A percentile compares a stretch with the other conserved stretches of the same genome.
These are phyloP conservation scores for Tapirus indicus DNA, from an alignment of 2,797 vertebrate genomes.

Conservation along the genomic window DNA sequence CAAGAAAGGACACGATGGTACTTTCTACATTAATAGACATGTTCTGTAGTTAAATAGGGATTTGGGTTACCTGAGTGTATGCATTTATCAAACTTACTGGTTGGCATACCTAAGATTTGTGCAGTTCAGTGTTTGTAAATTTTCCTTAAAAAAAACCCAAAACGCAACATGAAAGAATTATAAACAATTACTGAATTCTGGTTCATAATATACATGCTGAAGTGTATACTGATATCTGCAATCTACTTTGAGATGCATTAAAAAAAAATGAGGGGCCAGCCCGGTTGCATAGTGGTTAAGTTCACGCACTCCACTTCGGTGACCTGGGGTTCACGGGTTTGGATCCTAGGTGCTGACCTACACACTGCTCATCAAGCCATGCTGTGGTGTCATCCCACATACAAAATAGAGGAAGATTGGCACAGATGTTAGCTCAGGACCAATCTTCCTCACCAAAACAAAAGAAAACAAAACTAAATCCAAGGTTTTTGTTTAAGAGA, in stretches of 20 bases:
- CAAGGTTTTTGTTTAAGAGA: constrained; percentile 32
- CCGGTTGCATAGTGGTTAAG: too few species aligned
- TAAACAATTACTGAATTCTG: neutral
- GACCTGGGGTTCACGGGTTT: too few species aligned
- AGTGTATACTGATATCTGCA: neutral
- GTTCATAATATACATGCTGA: neutral
- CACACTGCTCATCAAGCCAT: too few species aligned
- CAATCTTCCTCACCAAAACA: too few species aligned
- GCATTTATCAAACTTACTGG: neutral
- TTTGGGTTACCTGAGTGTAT: neutral
- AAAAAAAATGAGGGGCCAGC: neutral
- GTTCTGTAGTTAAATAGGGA: neutral
- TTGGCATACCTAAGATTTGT: neutral
- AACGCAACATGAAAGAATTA: neutral
- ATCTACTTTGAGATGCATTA: neutral
- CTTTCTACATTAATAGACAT: neutral
- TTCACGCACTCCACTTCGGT: too few species aligned
- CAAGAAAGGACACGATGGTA: neutral
- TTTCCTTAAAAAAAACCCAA: neutral
- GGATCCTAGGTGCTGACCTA: too few species aligned
- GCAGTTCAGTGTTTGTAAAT: neutral
- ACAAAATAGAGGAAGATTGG: too few species aligned
- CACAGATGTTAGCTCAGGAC: too few species aligned
- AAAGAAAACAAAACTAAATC: neutral
- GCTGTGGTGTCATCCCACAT: too few species aligned